Evolutionary conservation across 2,888 invertebrate species (phyloP).

Genomic region (Rapana venosa): DNA sequence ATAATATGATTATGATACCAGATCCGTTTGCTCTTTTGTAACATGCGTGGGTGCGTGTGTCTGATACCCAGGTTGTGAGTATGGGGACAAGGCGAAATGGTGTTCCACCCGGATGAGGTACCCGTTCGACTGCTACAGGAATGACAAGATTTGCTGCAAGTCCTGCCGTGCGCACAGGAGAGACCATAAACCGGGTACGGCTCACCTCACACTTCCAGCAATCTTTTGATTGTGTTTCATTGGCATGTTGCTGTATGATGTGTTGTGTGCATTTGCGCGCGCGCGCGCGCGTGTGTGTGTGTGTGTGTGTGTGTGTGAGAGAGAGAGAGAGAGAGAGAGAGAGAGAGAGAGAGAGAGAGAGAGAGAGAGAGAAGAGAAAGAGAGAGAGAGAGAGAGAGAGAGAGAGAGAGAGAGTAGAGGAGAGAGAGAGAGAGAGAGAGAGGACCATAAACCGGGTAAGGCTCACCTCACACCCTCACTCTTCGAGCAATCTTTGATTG

Average conservation of each 20-base stretch:
- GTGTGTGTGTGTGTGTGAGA: not conserved
- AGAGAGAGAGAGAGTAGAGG: no score
- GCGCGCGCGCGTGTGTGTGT: not conserved
- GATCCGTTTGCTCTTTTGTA: no score
- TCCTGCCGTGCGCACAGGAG: conserved; percentile 33
- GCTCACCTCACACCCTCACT: not conserved
- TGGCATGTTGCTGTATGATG: not conserved
- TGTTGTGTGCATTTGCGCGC: not conserved
- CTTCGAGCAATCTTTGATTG: not conserved
- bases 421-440: no score
- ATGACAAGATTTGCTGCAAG: conserved; percentile 47
- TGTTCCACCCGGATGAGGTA: conserved; percentile 51
- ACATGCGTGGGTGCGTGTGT: no score
- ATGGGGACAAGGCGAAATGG: conserved; percentile 58
- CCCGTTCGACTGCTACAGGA: conserved; percentile 48
- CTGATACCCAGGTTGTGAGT: conserved; percentile 55
- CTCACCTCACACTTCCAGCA: not conserved
- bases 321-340: no score
- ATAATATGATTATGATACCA: no score
- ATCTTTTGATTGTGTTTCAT: not conserved
- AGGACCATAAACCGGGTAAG: not conserved
- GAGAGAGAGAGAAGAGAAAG: no score
- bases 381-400: no score
- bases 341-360: no score
- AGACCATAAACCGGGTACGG: not conserved